Evolutionary conservation across 2,797 vertebrate genomes (phyloP).

Genomic region (Pseudomugil tenellus): DNA sequence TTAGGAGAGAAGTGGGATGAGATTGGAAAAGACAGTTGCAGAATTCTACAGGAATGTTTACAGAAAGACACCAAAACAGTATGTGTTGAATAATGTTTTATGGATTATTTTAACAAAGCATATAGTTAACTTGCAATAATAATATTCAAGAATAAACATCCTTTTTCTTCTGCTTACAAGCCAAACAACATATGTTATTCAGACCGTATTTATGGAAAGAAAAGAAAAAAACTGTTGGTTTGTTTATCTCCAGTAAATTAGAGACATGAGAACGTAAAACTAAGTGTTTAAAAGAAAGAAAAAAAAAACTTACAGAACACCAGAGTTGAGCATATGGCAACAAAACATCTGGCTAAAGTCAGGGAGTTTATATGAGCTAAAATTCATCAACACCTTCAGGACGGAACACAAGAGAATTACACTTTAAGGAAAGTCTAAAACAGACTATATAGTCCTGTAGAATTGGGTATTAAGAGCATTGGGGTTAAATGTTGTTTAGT

Average conservation of each 20-base stretch:
- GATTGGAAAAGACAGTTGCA: conserved; percentile 27
- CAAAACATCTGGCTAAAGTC: background rate
- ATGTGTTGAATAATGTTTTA: background rate
- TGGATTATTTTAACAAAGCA: background rate
- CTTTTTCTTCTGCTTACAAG: background rate
- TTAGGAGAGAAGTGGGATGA: conserved; percentile 17
- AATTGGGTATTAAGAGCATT: too few species aligned
- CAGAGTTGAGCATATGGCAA: conserved; percentile 33
- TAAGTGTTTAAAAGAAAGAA: background rate
- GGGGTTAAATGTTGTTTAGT: too few species aligned
- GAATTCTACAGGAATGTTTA: conserved; percentile 20
- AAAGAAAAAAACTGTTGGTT: conserved; percentile 24
- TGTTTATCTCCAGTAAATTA: conserved; percentile 35
- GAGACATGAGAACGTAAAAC: conserved; percentile 4
- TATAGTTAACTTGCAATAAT: too few species aligned
- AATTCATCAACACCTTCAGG: conserved; percentile 34
- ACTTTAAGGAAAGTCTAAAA: conserved; percentile 27
- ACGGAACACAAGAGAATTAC: conserved; percentile 55
- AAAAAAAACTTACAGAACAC: background rate
- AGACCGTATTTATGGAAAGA: background rate
- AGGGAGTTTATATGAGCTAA: conserved; percentile 18
- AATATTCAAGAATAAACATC: background rate
- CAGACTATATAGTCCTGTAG: too few species aligned
- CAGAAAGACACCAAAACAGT: background rate
- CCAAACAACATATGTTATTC: background rate